Evolutionary conservation across 1,140 invertebrate species (phyloP), one percentile per base, ranked within the genome.

Genomic region (Cyphomyrmex costatus): DNA sequence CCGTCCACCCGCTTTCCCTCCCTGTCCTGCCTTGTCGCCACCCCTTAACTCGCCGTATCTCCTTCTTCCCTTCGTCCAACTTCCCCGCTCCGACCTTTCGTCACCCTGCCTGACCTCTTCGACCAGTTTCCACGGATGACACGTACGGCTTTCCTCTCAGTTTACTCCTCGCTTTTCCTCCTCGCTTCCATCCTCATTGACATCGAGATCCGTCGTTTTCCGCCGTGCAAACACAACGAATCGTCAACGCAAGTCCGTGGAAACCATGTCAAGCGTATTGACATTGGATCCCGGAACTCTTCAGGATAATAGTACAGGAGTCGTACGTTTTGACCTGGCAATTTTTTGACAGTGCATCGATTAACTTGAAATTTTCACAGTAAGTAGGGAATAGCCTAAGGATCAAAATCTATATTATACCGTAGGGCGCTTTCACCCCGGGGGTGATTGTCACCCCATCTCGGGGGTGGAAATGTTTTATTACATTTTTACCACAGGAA

Each of bases 1-100:
- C 65, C 65, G 89, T 84, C 66, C 66, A 27, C 24, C 53, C 79
- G 19, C n/a, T 68, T 56, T 42, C 36, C n/a, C 42, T 16, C 49
- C 14, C 56, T 53, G 61, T 56, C 36, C 30, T 51, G 73, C 80
- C 82, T 82, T 61, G 61, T 82, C 65, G 85, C 65, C 88, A 89
- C 42, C 88, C 87, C 82, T 68, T 61, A 53, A 89, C 86, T 89
- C 88, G 76, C 74, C 63, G 33, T 60, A 60, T 83, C 66, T 83
- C 79, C 66, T 73, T 71, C 65, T 70, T 88, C 42, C 58, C 36
- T 21, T 61, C 46, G 71, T 53, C 60, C 30, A 24, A 58, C 78
- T 56, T 77, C 24, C 42, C 21, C 33, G 33, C 4, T 60, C 60
- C 42, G 24, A 46, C 16, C 78, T 70, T 70, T 70, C 65, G 33